Conservation (phyloP, 1,140 invertebrate genomes). For the Apocrypta bakeri region DNA sequence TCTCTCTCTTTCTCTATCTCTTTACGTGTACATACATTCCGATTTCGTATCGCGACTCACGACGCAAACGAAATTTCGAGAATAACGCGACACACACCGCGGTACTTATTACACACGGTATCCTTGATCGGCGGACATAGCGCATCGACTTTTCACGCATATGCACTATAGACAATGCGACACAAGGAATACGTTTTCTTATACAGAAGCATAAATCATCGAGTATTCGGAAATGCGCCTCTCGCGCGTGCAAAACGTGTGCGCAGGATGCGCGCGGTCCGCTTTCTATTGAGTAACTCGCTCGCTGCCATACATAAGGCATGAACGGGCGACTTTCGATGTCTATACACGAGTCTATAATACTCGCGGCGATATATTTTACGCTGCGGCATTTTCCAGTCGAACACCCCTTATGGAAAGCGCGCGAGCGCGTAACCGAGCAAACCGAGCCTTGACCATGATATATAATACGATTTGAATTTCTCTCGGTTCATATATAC, state of each 20-base stretch:
- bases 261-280: constrained; percentile 21
- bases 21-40: too few relatives aligned
- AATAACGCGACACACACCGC: too few relatives aligned
- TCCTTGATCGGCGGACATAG: too few relatives aligned
- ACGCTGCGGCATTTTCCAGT: background rate
- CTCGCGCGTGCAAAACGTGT: background rate
- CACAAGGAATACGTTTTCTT: too few relatives aligned
- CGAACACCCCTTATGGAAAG: background rate
- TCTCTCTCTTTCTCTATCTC: too few relatives aligned
- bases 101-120: too few relatives aligned
- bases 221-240: too few relatives aligned
- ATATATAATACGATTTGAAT: background rate
- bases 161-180: too few relatives aligned
- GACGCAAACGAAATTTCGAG: too few relatives aligned
- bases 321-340: constrained; percentile 64
- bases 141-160: too few relatives aligned
- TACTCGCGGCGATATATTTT: background rate
- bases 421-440: background rate
- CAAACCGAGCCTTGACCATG: background rate
- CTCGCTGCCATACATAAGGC: constrained; percentile 60
- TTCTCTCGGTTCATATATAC: constrained; percentile 15
- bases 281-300: constrained; percentile 65
- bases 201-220: too few relatives aligned
- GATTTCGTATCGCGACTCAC: too few relatives aligned
- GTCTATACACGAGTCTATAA: background rate